These are phyloP conservation scores for Episyrphus balteatus DNA, from an alignment of 1,140 invertebrate genomes.

Conservation along the genomic window DNA sequence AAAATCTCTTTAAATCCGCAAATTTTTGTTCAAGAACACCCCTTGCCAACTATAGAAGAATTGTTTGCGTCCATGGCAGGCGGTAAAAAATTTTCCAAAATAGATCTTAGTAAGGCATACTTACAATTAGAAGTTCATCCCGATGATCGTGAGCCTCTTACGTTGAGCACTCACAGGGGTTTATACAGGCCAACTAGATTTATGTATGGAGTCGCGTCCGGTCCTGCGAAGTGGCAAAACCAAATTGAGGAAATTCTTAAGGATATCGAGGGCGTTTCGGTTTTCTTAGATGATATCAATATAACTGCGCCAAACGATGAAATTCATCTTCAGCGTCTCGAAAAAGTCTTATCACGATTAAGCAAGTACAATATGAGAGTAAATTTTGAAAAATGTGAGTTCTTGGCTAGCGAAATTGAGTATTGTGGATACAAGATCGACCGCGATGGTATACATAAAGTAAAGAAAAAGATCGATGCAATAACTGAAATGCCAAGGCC, in stretches of 20 bases:
- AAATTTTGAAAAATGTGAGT: conserved; percentile 11
- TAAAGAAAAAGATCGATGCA: conserved; percentile 8
- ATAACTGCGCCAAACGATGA: conserved; percentile 5
- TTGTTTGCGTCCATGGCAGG: conserved; percentile 13
- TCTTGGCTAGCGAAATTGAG: conserved; percentile 14
- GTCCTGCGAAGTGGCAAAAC: conserved; percentile 21
- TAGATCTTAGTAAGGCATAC: conserved; percentile 15
- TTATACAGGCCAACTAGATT: conserved; percentile 12
- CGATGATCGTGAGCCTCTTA: conserved; percentile 9
- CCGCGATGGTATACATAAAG: conserved; percentile 13
- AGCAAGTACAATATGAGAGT: conserved; percentile 14
- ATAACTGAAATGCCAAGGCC: conserved; percentile 12
- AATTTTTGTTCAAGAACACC: conserved; percentile 15
- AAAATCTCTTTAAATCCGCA: conserved; percentile 13
- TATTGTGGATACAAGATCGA: conserved; percentile 25
- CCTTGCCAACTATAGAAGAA: conserved; percentile 17
- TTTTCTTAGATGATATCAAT: conserved; percentile 20
- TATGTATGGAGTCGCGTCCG: conserved; percentile 14
- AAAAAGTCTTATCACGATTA: conserved; percentile 9
- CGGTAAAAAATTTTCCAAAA: conserved; percentile 14
- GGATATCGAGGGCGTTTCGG: conserved; percentile 11
- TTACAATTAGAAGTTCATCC: conserved; percentile 13
- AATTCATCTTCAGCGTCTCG: conserved; percentile 7
- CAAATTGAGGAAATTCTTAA: conserved; percentile 17
- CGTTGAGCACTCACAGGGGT: conserved; percentile 13